Base-by-base conservation (phyloP, 2,797 vertebrate species). In the Periophthalmus magnuspinnatus region DNA sequence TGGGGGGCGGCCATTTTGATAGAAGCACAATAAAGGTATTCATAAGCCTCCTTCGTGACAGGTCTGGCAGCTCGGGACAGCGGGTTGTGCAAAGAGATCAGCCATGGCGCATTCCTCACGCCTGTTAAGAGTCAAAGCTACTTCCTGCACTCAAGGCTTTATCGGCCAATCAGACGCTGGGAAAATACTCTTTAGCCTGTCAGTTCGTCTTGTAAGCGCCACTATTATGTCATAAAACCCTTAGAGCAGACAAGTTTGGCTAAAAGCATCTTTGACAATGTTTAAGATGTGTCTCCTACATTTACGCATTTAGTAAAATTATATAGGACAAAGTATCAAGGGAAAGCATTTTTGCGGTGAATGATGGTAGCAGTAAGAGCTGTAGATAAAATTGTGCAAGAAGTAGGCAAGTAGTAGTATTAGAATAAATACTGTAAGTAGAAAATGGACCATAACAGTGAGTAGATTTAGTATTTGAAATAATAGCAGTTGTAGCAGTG, bases 21-120 rank as follows among this genome's bases (percentile, higher is more conserved):
- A 81, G 80, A 83, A 78, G 79, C 73, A 88, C 89, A 91, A 86
- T 89, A 81, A 73, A 84, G 85, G 85, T 85, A 90, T 90, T 92
- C 88, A 92, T 66, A 11, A 70, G 72, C 78, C 73, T 68, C 79
- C 74, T 69, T 77, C 76, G 52, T 89, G 87, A 88, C 82, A 84
- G 76, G 76, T 84, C 71, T 78, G 69, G 68, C 68, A 65, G 77
- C 24, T 80, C 75, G 66, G 71, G 83, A 82, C 74, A 88, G 86
- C 81, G 67, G 71, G 69, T 72, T 52, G n/a, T 64, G 75, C 73
- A 76, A 83, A 84, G 81, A 68, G 81, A 86, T 84, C 80, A 85
- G 76, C 52, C 78, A 5, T 67, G 45, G 72, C 69, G 76, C 81
- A 85, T 90, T 90, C 85, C 84, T 87, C 72, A 79, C 58, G 79